These are phyloP conservation scores for Cyanoramphus novaezelandiae DNA, from an alignment of 2,113 vertebrate species.

Conservation along the genomic window DNA sequence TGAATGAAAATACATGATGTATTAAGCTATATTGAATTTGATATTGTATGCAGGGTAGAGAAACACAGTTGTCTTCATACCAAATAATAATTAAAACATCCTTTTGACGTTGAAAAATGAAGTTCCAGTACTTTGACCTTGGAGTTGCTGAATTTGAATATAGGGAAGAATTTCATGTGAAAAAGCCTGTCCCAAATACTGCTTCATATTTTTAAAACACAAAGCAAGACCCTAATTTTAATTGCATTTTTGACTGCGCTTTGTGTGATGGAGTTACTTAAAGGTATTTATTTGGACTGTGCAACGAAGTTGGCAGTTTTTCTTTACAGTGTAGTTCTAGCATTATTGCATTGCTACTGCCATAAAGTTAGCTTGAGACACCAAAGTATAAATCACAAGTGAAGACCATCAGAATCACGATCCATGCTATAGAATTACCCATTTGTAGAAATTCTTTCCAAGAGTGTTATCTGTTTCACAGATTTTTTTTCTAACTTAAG, in stretches of 20 bases:
- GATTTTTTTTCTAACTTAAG: neutral
- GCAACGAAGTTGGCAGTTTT: neutral
- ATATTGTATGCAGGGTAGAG: neutral
- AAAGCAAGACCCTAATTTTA: neutral
- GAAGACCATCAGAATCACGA: neutral
- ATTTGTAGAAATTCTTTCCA: neutral
- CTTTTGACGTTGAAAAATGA: conserved; percentile 31
- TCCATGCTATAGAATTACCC: neutral
- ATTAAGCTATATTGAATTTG: neutral
- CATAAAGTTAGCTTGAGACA: neutral
- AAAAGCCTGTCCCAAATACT: neutral
- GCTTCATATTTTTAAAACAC: neutral
- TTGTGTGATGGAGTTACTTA: neutral
- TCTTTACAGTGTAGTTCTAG: conserved; percentile 5
- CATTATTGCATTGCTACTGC: neutral
- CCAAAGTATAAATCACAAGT: conserved; percentile 2
- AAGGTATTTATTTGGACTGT: conserved; percentile 14
- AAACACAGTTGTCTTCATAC: neutral
- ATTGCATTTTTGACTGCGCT: conserved; percentile 31
- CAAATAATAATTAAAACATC: conserved; percentile 24
- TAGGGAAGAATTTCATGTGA: neutral
- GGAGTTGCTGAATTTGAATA: neutral
- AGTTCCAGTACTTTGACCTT: conserved; percentile 19
- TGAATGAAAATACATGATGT: neutral
- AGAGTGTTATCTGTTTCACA: neutral